Evolutionary conservation across 1,140 invertebrate genomes (phyloP), one percentile per base, ranked within the genome.

Genomic region (Heliconius hewitsoni): DNA sequence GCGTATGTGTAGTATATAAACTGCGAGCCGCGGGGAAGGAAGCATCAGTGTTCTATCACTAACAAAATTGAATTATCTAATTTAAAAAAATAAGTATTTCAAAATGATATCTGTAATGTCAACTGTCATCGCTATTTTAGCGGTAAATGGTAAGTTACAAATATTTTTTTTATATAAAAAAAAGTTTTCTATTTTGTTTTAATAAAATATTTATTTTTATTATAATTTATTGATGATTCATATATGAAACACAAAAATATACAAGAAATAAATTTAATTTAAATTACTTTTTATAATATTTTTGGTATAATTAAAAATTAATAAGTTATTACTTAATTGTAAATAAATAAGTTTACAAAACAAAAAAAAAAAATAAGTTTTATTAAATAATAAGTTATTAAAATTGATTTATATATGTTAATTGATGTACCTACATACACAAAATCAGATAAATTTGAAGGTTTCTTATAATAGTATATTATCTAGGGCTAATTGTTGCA

Each of bases 1-100:
- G 84, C 85, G 82, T 78, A 87, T 83, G 84, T 89, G 88, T 93
- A 93, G 91, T 93, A 93, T 93, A 89, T 91, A 93, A 93, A 87
- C 84, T 81, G 90, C 84, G 74, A 82, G 82, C 88, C 81, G 78
- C 57, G 82, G 77, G 87, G 85, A 83, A 91, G 87, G 88, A 89
- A 87, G 89, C 87, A 91, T 87, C 84, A 78, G 84, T 85, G 80
- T 77, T 83, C 81, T 79, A 79, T 82, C 74, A 74, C 77, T 76
- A 78, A 78, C 85, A 71, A 80, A 39, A 81, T 74, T 46, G 73
- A 81, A 81, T 87, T 71, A 30, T 39, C 19, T 72, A 9, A 57
- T 57, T 19, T 23, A 84, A 81, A 83, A 83, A 84, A 78, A 82
- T 80, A 70, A 81, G 4, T 77, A 79, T 77, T 79, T 79, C 77